These are phyloP conservation scores for Bellardia bayeri DNA, from an alignment of 2,888 invertebrate genomes.

Conservation along the genomic window DNA sequence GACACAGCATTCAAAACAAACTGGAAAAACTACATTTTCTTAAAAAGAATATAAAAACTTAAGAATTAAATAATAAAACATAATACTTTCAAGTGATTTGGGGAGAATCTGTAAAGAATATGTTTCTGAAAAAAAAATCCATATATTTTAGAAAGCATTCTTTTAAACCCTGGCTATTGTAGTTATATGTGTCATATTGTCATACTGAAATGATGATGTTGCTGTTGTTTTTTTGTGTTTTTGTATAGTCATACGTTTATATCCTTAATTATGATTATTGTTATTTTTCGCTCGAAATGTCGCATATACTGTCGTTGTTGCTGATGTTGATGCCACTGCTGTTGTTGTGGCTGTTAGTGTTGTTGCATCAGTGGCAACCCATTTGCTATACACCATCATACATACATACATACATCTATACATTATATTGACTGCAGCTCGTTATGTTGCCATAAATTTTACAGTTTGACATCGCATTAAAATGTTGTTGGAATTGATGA, in stretches of 20 bases:
- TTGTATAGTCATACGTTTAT: conserved; percentile 75
- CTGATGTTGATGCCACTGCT: conserved; percentile 59
- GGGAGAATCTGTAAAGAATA: too few species aligned
- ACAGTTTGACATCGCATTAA: conserved; percentile 73
- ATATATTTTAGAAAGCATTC: neutral
- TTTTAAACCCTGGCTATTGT: conserved; percentile 27
- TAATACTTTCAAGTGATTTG: too few species aligned
- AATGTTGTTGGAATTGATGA: conserved; percentile 72
- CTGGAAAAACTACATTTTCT: too few species aligned
- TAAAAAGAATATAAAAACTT: too few species aligned
- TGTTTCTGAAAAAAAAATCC: too few species aligned
- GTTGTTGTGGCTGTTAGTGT: conserved; percentile 39
- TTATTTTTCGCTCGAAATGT: conserved; percentile 81
- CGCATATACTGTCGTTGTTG: conserved; percentile 78
- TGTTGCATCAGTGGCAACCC: conserved; percentile 50
- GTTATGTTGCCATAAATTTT: conserved; percentile 75
- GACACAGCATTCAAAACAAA: too few species aligned
- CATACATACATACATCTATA: conserved; percentile 52
- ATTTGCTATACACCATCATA: conserved; percentile 50
- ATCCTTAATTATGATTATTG: conserved; percentile 83
- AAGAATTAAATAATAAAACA: too few species aligned
- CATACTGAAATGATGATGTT: conserved; percentile 57
- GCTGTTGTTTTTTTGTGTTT: conserved; percentile 50
- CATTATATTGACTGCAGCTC: conserved; percentile 74
- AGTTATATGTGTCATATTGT: conserved; percentile 54